Conservation (phyloP, 2,797 vertebrate species). For the Acrossocheilus fasciatus region DNA sequence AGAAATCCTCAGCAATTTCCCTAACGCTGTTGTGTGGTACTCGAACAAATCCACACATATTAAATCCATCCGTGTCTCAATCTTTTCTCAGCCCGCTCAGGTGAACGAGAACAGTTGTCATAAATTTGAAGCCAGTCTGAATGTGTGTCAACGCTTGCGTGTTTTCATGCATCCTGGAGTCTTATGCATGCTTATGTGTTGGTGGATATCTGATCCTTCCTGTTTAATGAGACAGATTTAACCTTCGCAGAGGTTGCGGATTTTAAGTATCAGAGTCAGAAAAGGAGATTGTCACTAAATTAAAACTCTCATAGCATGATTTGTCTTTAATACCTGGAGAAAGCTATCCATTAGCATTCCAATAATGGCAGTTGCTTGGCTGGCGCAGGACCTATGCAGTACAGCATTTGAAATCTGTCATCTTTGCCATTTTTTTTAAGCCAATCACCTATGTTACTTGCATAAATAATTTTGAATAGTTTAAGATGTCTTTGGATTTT, state of each 20-base stretch:
- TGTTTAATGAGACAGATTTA: constrained; percentile 38
- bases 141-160: constrained; percentile 24
- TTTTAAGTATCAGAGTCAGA: constrained; percentile 22
- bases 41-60: constrained; percentile 61
- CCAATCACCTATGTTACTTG: background rate
- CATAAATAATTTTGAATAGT: background rate
- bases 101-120: constrained; percentile 45
- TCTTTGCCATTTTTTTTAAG: background rate
- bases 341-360: background rate
- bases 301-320: background rate
- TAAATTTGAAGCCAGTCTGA: constrained; percentile 34
- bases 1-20: constrained; percentile 62
- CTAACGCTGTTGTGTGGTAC: constrained; percentile 46
- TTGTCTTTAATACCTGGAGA: background rate
- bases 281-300: constrained; percentile 2
- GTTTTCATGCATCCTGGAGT: constrained; percentile 18
- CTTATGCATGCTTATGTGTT: constrained; percentile 12
- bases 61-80: constrained; percentile 60
- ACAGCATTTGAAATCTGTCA: background rate
- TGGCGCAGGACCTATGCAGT: background rate
- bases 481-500: background rate
- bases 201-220: constrained; percentile 14
- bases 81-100: constrained; percentile 43
- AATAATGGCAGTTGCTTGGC: constrained; percentile 20
- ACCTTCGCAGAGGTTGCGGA: background rate